Base-by-base conservation (phyloP, 2,888 invertebrate genomes). In the Crocallis elinguaria region DNA sequence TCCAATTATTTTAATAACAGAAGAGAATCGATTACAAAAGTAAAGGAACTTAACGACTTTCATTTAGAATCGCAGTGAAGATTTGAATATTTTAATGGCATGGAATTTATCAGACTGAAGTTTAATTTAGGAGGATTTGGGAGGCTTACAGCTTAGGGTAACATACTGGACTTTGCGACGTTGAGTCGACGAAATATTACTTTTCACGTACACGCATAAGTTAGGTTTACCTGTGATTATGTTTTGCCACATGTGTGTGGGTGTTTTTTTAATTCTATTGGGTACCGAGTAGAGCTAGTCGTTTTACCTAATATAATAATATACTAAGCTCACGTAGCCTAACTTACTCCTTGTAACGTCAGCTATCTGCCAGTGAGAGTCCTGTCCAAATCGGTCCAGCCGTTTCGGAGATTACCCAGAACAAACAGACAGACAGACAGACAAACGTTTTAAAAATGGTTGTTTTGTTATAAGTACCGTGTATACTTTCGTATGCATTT, bases 61-160 rank as follows among this genome's bases (percentile, higher is more conserved):
- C 53, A 54, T 48, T 54, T 42, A 33, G 48, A 27, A 43, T 37
- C 43, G 43, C 53, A 44, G 43, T 52, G 30, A 66, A 67, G 69
- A 64, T 69, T 68, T 59, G 55, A 67, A 69, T 67, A 65, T 67
- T 71, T 71, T 67, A 69, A 72, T 67, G 63, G 59, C 44, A 37
- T 44, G 23, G 60, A 62, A 69, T 72, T 69, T 66, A 69, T 69
- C 68, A 60, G 49, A 59, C 61, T 64, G 61, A 45, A 64, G 65
- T 69, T 66, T 66, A 66, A 69, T 67, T 64, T 64, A 55, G 50
- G 37, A 39, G 60, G 57, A 60, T 66, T 60, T 32, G 16, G 11
- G 29, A 11, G 39, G 49, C 38, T 50, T 45, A 50, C 9, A 32
- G 49, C 49, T 49, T 41, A 38, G 35, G 29, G 42, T 53, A 53